Evolutionary conservation across 2,113 vertebrate genomes (phyloP), one percentile per base, ranked within the genome.

Genomic region (Menura novaehollandiae): DNA sequence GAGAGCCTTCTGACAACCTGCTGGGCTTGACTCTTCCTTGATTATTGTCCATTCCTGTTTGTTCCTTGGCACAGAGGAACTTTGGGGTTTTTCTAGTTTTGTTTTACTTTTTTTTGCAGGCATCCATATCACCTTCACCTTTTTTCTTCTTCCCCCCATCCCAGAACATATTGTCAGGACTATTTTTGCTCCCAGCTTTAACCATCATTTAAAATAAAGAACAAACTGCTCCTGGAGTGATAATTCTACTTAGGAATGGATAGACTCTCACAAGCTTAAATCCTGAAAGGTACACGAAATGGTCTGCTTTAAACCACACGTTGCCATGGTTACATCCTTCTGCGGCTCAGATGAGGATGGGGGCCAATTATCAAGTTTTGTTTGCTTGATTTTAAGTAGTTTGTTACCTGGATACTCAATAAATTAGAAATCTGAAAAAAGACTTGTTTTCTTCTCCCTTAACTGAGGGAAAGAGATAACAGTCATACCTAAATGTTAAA

Each of bases 361-460:
- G 97, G 96, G 95, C 96, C 97, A 98, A 98, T 98, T 98, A 98
- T 96, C 97, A 98, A 98, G 97, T 98, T 98, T 98, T 98, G 96
- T 98, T 98, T 98, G 91, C 97, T 97, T 96, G 95, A 97, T 97
- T 98, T 98, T 98, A 98, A 98, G 97, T 98, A 98, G 96, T 98
- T 98, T 98, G 98, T 98, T 98, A 98, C 98, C 97, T 98, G 97
- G 98, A 98, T 98, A 98, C 98, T 97, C 95, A 97, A 97, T 91
- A 98, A 98, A 98, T 97, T 98, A 96, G 94, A 97, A 97, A 96
- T 95, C 78, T 74, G 74, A 79, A 86, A 77, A 91, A 94, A 88
- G 14, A 52, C 84, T 96, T 97, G 79, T 95, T 98, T 98, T 97
- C 90, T 93, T 97, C 68, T 96, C 89, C 59, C 62, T 90, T 97